Evolutionary conservation across 1,140 invertebrate genomes (phyloP).

Genomic region (Argopecten irradians): DNA sequence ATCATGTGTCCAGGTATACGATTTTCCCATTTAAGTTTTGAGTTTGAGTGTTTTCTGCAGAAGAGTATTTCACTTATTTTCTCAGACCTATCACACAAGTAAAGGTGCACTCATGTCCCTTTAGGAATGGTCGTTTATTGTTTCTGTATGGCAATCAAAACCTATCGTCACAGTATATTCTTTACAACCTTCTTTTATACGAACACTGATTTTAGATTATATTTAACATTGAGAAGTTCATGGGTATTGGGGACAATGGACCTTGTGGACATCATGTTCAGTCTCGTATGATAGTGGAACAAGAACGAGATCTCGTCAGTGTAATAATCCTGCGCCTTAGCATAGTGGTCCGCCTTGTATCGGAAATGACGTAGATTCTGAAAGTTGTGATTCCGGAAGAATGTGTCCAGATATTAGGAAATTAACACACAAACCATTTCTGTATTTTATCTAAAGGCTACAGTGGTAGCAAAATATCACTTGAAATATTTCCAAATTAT

Average conservation of each 20-base stretch:
- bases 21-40: too few relatives aligned
- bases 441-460: too few relatives aligned
- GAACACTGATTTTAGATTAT: background rate
- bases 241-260: conserved; percentile 31
- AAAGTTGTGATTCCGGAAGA: background rate
- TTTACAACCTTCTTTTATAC: background rate
- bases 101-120: too few relatives aligned
- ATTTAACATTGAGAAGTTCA: conserved; percentile 11
- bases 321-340: conserved; percentile 34
- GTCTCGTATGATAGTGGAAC: background rate
- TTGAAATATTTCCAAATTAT: too few relatives aligned
- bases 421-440: too few relatives aligned
- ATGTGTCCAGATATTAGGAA: conserved; percentile 25
- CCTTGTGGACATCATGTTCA: conserved; percentile 18
- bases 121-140: background rate
- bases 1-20: conserved; percentile 1
- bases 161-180: background rate
- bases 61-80: too few relatives aligned
- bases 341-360: conserved; percentile 29
- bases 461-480: too few relatives aligned
- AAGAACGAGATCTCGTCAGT: conserved; percentile 24
- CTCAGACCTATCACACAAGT: too few relatives aligned
- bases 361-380: background rate
- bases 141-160: background rate
- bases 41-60: too few relatives aligned